Conservation (phyloP, 2,888 invertebrate genomes). For the Cosmia pyralina region DNA sequence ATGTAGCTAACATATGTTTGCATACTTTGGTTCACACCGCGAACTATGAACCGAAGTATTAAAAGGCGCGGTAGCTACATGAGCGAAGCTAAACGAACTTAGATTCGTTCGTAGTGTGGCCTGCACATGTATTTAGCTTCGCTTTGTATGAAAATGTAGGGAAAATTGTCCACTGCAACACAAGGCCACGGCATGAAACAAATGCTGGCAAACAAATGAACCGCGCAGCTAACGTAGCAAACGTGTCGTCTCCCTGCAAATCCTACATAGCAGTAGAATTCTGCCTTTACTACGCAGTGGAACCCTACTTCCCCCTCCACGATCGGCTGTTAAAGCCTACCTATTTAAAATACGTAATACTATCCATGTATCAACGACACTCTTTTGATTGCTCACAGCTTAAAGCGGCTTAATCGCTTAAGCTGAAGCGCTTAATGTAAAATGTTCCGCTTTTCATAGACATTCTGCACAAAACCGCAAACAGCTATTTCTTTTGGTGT, state of each 20-base stretch:
- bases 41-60: no score
- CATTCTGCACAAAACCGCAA: slow-evolving; percentile 29
- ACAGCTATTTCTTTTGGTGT: slow-evolving; percentile 7
- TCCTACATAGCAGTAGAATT: background rate
- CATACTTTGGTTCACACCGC: no score
- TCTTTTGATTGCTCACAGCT: slow-evolving; percentile 37
- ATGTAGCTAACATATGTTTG: no score
- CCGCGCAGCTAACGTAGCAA: background rate
- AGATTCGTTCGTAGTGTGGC: no score
- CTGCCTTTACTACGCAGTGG: background rate
- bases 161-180: no score
- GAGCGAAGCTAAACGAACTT: no score
- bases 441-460: slow-evolving; percentile 43
- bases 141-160: no score
- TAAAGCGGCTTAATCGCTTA: slow-evolving; percentile 50
- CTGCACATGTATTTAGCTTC: no score
- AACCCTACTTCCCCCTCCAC: background rate
- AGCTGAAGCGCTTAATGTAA: slow-evolving; percentile 54
- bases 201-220: background rate
- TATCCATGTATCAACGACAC: slow-evolving; percentile 32
- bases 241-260: background rate
- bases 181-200: background rate
- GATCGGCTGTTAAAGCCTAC: slow-evolving; percentile 7
- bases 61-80: no score
- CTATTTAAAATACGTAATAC: slow-evolving; percentile 48